These are phyloP conservation scores for Cryptoblepharus egeriae DNA, from an alignment of 2,797 vertebrate genomes.

Conservation along the genomic window DNA sequence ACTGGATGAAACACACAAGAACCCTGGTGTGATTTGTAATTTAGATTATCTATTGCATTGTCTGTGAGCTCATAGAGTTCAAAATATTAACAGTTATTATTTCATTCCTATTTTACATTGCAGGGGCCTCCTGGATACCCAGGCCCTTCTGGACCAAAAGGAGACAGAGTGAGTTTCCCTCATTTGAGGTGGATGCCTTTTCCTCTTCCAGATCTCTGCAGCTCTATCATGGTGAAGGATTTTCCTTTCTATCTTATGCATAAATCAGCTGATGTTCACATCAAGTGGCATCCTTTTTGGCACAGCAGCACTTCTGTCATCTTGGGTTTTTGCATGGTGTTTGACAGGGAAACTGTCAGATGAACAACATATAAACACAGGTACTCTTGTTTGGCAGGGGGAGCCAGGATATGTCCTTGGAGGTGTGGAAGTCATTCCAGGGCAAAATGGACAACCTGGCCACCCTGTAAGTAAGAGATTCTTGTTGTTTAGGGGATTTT, in stretches of 20 bases:
- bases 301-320: neutral
- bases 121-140: conserved; percentile 82
- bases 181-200: too few species aligned
- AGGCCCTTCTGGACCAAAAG: conserved; percentile 83
- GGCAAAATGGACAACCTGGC: conserved; percentile 86
- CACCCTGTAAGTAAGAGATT: conserved; percentile 79
- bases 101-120: conserved; percentile 12
- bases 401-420: conserved; percentile 89
- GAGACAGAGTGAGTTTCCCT: conserved; percentile 88
- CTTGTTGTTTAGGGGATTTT: too few species aligned
- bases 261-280: neutral
- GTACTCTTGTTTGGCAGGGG: conserved; percentile 74
- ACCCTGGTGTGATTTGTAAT: neutral
- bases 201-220: neutral
- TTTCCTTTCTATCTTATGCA: too few species aligned
- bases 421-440: conserved; percentile 82
- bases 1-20: too few species aligned
- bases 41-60: neutral
- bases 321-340: too few species aligned
- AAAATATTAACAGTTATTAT: fast-evolving
- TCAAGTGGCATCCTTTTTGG: neutral
- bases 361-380: neutral
- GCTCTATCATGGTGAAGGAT: too few species aligned
- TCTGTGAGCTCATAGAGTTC: neutral
- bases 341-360: too few species aligned